Evolutionary conservation across 2,888 invertebrate species (phyloP), one percentile per base, ranked within the genome.

Genomic region (Gisinianus flammeolus): DNA sequence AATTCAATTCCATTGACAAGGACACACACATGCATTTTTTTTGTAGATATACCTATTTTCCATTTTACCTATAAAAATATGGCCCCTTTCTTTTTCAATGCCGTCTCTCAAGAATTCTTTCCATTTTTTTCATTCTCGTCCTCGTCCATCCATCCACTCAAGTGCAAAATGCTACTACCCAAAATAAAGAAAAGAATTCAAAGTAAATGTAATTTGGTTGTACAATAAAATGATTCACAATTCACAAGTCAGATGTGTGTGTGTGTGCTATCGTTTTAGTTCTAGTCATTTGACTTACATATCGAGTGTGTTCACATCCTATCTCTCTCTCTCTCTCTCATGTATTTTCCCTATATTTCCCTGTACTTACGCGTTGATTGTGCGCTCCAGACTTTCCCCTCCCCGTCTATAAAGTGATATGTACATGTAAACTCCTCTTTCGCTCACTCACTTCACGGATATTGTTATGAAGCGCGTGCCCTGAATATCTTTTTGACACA

Each of bases 381-480:
- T 62, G 62, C 62, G 62, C 62, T 62, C 12, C 26, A 62, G 62
- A 44, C 44, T 62, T 24, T 30, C 64, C 64, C 64, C 64, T 66
- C 64, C 64, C 67, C 22, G 67, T 31, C 67, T 67, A 67, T 67
- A 66, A 66, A 66, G 24, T 67, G 44, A 44, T 44, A n/a, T 58
- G 58, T 58, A n/a, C 22, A n/a, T 22, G 22, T 26, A 28, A 62
- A 16, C 62, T 19, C 22, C 24, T 62, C 62, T 26, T 19, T 58
- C 58, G n/a, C 35, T 35, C 19, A 54, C 71, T 44, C 52, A 24
- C 56, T 58, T 56, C 58, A 12, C 22, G 16, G 10, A 58, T n/a
- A 58, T 58, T 58, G 26, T 54, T 58, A 16, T 30, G 52, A 28
- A 71, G 52, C 71, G 71, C 71, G 71, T 71, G 71, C 71, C 71